These are phyloP conservation scores for Cephus cinctus DNA, from an alignment of 1,140 invertebrate genomes.

Conservation along the genomic window DNA sequence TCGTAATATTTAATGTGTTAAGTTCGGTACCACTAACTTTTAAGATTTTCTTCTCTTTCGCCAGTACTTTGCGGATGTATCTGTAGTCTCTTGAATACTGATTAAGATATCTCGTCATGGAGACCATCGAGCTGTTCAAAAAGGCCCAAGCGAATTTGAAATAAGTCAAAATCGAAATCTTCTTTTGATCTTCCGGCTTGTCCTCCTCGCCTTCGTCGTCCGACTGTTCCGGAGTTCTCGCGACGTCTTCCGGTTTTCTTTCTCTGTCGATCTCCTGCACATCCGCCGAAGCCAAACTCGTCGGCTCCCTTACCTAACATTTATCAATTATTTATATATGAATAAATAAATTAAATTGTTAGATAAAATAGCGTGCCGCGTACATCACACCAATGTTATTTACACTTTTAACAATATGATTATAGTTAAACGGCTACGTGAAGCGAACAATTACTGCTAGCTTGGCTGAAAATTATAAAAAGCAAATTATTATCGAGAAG, in stretches of 20 bases:
- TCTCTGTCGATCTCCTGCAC: conserved; percentile 33
- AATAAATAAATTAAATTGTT: too few species aligned
- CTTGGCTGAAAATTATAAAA: conserved; percentile 1
- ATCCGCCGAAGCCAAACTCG: conserved; percentile 33
- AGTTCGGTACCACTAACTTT: conserved; percentile 69
- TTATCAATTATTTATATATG: too few species aligned
- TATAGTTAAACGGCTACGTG: neutral
- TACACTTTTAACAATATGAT: neutral
- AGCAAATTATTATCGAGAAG: too few species aligned
- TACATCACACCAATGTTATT: too few species aligned
- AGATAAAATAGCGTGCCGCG: too few species aligned
- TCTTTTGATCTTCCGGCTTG: conserved; percentile 35
- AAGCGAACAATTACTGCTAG: neutral
- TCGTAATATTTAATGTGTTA: too few species aligned
- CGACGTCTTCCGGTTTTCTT: conserved; percentile 16
- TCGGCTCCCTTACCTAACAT: conserved; percentile 30
- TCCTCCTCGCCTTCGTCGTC: conserved; percentile 24
- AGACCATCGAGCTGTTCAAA: conserved; percentile 80
- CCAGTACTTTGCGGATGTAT: conserved; percentile 80
- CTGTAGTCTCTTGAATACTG: conserved; percentile 89
- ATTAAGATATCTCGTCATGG: conserved; percentile 85
- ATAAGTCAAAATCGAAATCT: conserved; percentile 46
- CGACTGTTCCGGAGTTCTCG: conserved; percentile 25
- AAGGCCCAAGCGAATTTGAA: conserved; percentile 68
- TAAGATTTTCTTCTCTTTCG: conserved; percentile 77